Conservation (phyloP, 1,140 invertebrate species). For the Cardiocondyla obscurior region DNA sequence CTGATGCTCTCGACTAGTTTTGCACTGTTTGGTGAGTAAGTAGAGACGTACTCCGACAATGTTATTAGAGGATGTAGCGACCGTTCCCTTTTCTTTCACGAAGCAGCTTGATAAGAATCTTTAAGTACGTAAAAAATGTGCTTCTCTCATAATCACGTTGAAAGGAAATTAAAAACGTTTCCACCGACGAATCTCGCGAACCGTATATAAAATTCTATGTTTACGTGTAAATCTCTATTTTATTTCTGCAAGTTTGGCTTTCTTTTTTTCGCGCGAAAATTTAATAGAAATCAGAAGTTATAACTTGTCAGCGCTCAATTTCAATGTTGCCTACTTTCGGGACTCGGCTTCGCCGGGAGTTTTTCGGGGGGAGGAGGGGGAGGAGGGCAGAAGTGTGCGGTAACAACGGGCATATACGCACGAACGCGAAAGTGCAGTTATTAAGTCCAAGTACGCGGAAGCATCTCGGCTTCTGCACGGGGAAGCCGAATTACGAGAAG, state of each 20-base stretch:
- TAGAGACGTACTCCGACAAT: constrained; percentile 23
- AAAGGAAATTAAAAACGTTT: not conserved
- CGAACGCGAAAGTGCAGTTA: constrained; percentile 55
- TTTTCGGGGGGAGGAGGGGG: too few relatives aligned
- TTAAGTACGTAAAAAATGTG: not conserved
- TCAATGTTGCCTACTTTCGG: not conserved
- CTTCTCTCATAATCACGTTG: constrained; percentile 9
- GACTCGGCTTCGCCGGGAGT: not conserved
- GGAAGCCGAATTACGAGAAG: constrained; percentile 30
- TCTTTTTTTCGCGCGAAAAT: not conserved
- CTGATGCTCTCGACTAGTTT: not conserved
- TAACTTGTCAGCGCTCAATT: constrained; percentile 2
- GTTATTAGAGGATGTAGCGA: constrained; percentile 25
- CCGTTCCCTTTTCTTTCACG: too few relatives aligned
- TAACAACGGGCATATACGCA: not conserved
- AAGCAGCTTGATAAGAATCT: not conserved
- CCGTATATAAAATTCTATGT: not conserved
- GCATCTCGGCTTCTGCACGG: constrained; percentile 6
- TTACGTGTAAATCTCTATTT: not conserved
- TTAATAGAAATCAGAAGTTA: constrained; percentile 2
- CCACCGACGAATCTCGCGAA: too few relatives aligned
- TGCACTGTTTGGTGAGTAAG: constrained; percentile 41
- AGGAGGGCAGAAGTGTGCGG: not conserved
- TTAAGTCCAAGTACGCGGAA: constrained; percentile 64
- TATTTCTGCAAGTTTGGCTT: not conserved